Conservation (phyloP, 2,888 invertebrate genomes). For the Synergus umbraculus region DNA sequence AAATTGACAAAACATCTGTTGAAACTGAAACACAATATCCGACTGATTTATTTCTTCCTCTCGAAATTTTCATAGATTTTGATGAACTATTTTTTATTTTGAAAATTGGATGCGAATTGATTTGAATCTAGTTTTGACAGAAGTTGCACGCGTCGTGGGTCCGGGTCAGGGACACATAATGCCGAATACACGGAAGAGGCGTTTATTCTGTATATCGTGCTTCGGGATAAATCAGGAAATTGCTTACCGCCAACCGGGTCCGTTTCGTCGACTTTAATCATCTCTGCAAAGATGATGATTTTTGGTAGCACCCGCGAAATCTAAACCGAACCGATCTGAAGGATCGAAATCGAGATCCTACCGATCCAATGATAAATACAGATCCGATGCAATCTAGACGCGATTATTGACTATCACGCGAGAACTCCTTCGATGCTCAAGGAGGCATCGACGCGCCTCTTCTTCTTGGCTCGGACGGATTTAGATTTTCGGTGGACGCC, state of each 20-base stretch:
- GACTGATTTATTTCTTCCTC: neutral
- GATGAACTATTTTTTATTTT: neutral
- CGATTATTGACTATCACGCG: constrained; percentile 72
- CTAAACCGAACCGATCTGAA: constrained; percentile 17
- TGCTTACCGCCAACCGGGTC: constrained; percentile 94
- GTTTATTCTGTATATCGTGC: constrained; percentile 8
- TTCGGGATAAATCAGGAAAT: constrained; percentile 10
- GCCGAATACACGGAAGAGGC: constrained; percentile 30
- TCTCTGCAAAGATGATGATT: constrained; percentile 74
- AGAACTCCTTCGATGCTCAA: constrained; percentile 51
- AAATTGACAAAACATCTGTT: neutral
- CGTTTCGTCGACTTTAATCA: constrained; percentile 94
- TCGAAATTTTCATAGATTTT: neutral
- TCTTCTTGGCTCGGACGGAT: constrained; percentile 74
- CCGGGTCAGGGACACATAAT: constrained; percentile 26
- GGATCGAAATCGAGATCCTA: constrained; percentile 23
- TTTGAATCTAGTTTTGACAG: constrained; percentile 11
- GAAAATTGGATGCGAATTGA: neutral
- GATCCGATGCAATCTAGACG: constrained; percentile 64
- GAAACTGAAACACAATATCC: neutral
- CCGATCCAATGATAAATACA: constrained; percentile 43
- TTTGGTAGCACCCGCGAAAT: constrained; percentile 40
- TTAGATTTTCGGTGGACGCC: constrained; percentile 75
- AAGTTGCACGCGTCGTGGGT: constrained; percentile 4
- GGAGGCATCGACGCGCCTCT: constrained; percentile 58